Evolutionary conservation across 2,797 vertebrate species (phyloP), one percentile per base, ranked within the genome.

Genomic region (Poecilia wingei): DNA sequence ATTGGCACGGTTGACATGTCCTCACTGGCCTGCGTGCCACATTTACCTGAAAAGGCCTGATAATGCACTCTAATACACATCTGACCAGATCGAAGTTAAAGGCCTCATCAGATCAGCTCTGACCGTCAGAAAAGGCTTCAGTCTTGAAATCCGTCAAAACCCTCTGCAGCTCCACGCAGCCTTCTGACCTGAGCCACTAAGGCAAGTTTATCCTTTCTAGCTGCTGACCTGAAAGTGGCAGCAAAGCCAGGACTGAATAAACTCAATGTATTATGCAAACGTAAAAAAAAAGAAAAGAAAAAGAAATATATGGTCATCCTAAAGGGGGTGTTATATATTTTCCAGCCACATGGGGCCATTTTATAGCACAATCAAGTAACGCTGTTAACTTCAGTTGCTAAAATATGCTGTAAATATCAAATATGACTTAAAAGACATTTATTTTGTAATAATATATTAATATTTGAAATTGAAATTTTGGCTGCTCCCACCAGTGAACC

Each of bases 11-110:
- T 74, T 87, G 84, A 91, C 92, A 92, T 81, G 88, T 93, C 77
- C 81, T 46, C 83, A 92, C 94, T 91, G 87, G 93, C 79, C 86
- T 90, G 87, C 85, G 93, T 94, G 93, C 92, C 91, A 86, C 81
- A 49, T 86, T 71, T 57, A 82, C 85, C 83, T 85, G 82, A 83
- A 81, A 86, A 83, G 59, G 87, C 68, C 80, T 82, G 81, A 82
- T 84, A 55, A 82, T 68, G 73, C 68, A 74, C 55, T 73, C 18
- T 47, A 61, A 73, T 43, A 41, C 57, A 51, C 36, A 77, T 33
- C 72, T 16, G 43, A 69, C 39, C 39, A n/a, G 20, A 43, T 41
- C 0, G 41, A 69, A 66, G 31, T 20, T 28, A 22, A 66, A 66
- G 18, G 20, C 64, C n/a, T 39, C 6, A 25, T 41, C 64, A 41